phyloP scores from a whole-genome alignment of 2,888 invertebrate genomes.

The Meteorus colon region DNA sequence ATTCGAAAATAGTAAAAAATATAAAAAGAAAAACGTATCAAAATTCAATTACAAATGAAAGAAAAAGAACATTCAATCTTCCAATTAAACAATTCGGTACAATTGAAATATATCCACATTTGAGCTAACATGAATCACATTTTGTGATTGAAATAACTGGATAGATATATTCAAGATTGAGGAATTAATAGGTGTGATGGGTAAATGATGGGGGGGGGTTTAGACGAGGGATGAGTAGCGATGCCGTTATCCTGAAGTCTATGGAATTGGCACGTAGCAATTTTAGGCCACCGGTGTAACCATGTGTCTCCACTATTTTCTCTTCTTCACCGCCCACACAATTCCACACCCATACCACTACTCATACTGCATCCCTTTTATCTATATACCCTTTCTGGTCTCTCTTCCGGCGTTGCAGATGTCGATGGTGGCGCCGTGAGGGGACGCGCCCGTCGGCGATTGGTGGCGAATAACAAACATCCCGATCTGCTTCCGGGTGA shows the following conservation, averaged over 20 bases:
- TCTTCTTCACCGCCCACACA: not conserved
- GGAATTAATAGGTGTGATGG: not conserved
- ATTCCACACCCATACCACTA: not conserved
- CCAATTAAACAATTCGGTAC: not conserved
- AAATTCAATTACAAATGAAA: too few species aligned
- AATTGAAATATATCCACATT: not conserved
- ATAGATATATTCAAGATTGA: not conserved
- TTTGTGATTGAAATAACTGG: not conserved
- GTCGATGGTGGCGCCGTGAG: conserved; percentile 16
- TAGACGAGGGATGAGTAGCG: not conserved
- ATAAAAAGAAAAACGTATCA: not conserved
- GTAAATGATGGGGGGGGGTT: not conserved
- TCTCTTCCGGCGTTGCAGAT: conserved; percentile 16
- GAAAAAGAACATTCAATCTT: not conserved
- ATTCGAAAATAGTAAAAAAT: not conserved
- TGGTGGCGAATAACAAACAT: conserved; percentile 17
- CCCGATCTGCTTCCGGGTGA: conserved; percentile 11
- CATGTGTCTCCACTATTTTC: conserved; percentile 20
- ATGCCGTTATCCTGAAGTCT: conserved; percentile 10
- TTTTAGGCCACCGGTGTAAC: conserved; percentile 20
- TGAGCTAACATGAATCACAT: not conserved
- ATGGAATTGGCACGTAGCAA: conserved; percentile 24
- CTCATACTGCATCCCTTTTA: not conserved
- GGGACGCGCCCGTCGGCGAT: conserved; percentile 6
- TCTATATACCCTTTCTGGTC: not conserved